phyloP scores from a whole-genome alignment of 2,888 invertebrate species.

The Heliconius ethilla region DNA sequence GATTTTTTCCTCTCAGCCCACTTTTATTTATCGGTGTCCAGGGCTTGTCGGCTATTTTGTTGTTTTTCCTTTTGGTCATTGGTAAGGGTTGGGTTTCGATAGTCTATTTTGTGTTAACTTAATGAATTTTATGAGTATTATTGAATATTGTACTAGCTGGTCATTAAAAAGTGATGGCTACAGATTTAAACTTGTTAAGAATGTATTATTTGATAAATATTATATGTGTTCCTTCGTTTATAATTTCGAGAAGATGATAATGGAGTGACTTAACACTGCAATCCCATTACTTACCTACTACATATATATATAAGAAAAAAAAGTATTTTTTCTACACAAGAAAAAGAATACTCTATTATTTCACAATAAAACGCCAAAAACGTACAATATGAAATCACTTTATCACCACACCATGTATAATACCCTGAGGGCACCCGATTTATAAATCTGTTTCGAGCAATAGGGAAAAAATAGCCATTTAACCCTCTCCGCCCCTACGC shows the following conservation, averaged over 20 bases:
- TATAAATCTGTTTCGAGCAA: constrained; percentile 67
- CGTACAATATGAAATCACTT: constrained; percentile 38
- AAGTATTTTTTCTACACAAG: not conserved
- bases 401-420: constrained; percentile 53
- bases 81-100: constrained; percentile 12
- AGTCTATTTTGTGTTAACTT: constrained; percentile 17
- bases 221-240: too few species aligned
- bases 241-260: too few species aligned
- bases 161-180: too few species aligned
- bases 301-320: not conserved
- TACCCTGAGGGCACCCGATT: constrained; percentile 60
- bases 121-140: not conserved
- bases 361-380: constrained; percentile 25
- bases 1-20: constrained; percentile 65
- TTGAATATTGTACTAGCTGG: not conserved
- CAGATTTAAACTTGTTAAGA: too few species aligned
- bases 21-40: constrained; percentile 71
- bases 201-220: too few species aligned
- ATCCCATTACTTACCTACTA: too few species aligned
- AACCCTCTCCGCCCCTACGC: constrained; percentile 61
- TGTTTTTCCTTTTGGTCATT: constrained; percentile 38
- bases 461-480: constrained; percentile 64
- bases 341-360: not conserved
- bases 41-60: constrained; percentile 53
- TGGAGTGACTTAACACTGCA: too few species aligned